Base-by-base conservation (phyloP, 2,888 invertebrate species). In the Chrysopilus asiliformis region DNA sequence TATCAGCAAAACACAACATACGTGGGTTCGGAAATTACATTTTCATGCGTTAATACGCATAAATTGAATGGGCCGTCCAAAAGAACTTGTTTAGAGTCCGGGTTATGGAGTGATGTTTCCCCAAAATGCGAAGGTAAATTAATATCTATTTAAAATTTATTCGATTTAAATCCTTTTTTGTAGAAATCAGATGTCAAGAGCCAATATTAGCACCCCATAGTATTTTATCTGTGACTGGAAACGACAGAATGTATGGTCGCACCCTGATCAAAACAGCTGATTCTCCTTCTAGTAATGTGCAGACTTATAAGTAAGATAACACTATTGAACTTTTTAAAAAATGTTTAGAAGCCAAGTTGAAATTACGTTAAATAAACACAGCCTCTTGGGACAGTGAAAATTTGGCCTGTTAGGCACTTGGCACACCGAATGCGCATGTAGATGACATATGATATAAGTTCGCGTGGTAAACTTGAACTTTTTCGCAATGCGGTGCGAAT, bases 161-260 rank as follows among this genome's bases (percentile, higher is more conserved):
- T 20, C 34, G 30, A 29, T 13, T 32, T 14, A 27, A 25, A 19
- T 22, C 17, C 26, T 34, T 8, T 19, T 28, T 55, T 58, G 1
- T 58, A 85, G 89, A 90, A 67, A 85, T 90, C 45, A 76, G 90
- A 36, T 91, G 91, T 52, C 71, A 79, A 0, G 87, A 87, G 50
- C 90, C 91, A 0, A 65, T 76, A 3, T 66, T 86, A 18, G 82
- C 90, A 0, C 77, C 81, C 18, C 86, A 89, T 56, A 82, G 87
- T 44, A 82, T 89, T 15, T 70, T 89, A 0, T 86, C 89, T 0
- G 84, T 90, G 20, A 87, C 89, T 0, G 86, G 87, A 34, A 91
- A 90, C 55, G 91, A 91, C 56, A 71, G 91, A 34, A 81, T 83
- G 72, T 86, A 87, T 53, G 86, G 86, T 0, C 71, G 86, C 17